Percentiles rank a stretch among this genome's conserved stretches.
These are phyloP conservation scores for Congeria kusceri DNA, from an alignment of 2,888 invertebrate genomes.

Conservation along the genomic window DNA sequence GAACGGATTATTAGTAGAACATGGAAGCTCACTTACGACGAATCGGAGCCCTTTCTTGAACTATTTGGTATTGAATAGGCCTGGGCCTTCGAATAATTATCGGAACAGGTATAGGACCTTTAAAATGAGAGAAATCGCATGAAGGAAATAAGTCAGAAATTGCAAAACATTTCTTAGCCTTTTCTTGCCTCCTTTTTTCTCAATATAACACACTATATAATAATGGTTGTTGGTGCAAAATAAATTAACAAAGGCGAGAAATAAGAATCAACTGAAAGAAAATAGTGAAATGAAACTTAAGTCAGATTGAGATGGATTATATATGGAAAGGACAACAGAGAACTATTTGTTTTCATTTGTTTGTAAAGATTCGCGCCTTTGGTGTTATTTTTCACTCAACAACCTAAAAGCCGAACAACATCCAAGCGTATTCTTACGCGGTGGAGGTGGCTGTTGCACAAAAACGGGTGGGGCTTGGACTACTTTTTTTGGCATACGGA, in stretches of 20 bases:
- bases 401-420: neutral
- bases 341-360: no score
- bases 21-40: slow-evolving; percentile 26
- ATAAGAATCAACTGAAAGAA: neutral
- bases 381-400: no score
- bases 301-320: no score
- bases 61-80: slow-evolving; percentile 1
- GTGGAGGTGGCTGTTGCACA: slow-evolving; percentile 22
- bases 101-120: slow-evolving; percentile 39
- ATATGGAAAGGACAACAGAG: no score
- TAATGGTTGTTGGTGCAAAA: neutral
- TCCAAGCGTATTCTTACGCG: slow-evolving; percentile 33
- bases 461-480: slow-evolving; percentile 5
- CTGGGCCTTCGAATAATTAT: slow-evolving; percentile 23
- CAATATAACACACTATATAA: neutral
- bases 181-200: neutral
- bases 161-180: neutral
- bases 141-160: neutral
- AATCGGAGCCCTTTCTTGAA: slow-evolving; percentile 1
- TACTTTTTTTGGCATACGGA: slow-evolving; percentile 29
- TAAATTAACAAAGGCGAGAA: neutral
- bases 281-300: no score
- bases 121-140: slow-evolving; percentile 19
- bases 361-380: no score
- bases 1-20: neutral